These are phyloP conservation scores for Hydrophis major DNA, from an alignment of 2,797 vertebrate species.

Conservation along the genomic window DNA sequence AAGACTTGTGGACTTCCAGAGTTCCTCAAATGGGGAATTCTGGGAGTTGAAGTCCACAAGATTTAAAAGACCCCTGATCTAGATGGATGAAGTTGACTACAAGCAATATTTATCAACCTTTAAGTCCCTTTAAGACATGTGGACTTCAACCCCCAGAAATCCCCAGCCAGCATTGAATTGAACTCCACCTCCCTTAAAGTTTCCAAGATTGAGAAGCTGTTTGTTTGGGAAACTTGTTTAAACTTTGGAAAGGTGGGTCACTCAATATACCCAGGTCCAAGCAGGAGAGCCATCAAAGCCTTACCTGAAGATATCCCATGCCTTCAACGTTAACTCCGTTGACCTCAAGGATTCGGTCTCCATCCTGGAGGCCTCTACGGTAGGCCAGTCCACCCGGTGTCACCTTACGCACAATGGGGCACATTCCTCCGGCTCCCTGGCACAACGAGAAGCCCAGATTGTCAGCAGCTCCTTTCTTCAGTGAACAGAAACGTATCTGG, in stretches of 20 bases:
- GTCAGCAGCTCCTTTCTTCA: conserved; percentile 74
- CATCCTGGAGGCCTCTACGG: conserved; percentile 77
- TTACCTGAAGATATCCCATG: conserved; percentile 77
- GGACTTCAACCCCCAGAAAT: neutral
- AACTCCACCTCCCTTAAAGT: neutral
- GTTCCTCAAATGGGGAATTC: neutral
- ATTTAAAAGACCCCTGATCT: neutral
- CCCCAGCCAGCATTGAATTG: neutral
- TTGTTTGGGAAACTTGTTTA: neutral
- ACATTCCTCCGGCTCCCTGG: conserved; percentile 53
- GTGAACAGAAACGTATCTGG: conserved; percentile 76
- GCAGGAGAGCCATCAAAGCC: conserved; percentile 6
- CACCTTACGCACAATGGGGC: conserved; percentile 75
- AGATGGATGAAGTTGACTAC: neutral
- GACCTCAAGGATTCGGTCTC: conserved; percentile 87
- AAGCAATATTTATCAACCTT: neutral
- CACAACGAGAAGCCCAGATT: conserved; percentile 84
- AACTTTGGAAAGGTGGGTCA: neutral
- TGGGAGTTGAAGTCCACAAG: neutral
- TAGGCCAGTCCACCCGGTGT: conserved; percentile 81
- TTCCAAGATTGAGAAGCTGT: neutral
- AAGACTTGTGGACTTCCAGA: neutral
- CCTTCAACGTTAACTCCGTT: conserved; percentile 79
- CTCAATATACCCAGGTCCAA: too few relatives aligned
- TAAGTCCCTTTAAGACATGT: neutral